Percentiles rank a stretch among this genome's conserved stretches.
Evolutionary conservation across 2,797 vertebrate genomes (phyloP).

Genomic region (Anolis apletophallus): DNA sequence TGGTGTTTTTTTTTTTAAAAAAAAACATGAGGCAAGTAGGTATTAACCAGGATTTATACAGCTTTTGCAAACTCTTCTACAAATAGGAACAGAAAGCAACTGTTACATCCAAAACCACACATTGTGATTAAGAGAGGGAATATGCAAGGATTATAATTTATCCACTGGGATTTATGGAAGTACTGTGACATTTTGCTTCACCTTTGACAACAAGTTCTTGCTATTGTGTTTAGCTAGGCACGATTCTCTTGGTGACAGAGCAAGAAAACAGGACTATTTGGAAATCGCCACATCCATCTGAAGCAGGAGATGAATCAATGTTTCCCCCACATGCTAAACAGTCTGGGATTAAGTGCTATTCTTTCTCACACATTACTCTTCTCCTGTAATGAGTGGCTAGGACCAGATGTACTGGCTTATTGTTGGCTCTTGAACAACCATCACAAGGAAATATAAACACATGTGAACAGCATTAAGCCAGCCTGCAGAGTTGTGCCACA

Average conservation of each 20-base stretch:
- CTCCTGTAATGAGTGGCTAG: neutral
- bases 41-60: conserved; percentile 49
- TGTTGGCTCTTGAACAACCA: conserved; percentile 17
- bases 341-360: conserved; percentile 30
- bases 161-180: conserved; percentile 50
- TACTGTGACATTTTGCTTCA: conserved; percentile 57
- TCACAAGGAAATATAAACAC: neutral
- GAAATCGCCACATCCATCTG: conserved; percentile 13
- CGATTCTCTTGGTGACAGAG: neutral
- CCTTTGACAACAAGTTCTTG: conserved; percentile 30
- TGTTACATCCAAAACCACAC: conserved; percentile 27
- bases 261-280: conserved; percentile 1
- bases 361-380: neutral
- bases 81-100: conserved; percentile 57
- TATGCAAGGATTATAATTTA: conserved; percentile 55
- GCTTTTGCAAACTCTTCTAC: conserved; percentile 39
- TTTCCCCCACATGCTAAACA: conserved; percentile 23
- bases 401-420: conserved; percentile 14
- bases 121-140: conserved; percentile 58
- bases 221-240: conserved; percentile 37
- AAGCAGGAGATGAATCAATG: conserved; percentile 32
- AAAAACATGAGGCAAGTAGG: conserved; percentile 44
- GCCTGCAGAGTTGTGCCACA: neutral
- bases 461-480: neutral
- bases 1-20: neutral